A percentile compares a stretch with the other conserved stretches of the same genome.
These are phyloP conservation scores for Hylomyscus alleni DNA, from an alignment of 2,797 vertebrate genomes.

Conservation along the genomic window DNA sequence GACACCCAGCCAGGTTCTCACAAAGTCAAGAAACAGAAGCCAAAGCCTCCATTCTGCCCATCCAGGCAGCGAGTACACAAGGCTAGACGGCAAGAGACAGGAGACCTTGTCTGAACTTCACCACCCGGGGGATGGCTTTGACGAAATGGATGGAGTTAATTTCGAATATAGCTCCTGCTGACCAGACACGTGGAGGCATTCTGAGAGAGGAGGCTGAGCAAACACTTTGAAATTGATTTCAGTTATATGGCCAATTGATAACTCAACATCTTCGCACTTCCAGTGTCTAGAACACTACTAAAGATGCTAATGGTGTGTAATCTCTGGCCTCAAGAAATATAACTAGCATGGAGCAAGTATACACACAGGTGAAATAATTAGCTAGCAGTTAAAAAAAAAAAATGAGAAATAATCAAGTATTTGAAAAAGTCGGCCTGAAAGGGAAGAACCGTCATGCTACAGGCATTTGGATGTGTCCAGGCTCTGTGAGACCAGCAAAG, in stretches of 20 bases:
- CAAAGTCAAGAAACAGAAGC: background rate
- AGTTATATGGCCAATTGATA: fast-evolving
- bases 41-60: background rate
- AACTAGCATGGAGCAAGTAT: background rate
- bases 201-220: background rate
- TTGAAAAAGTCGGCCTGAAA: background rate
- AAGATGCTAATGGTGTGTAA: background rate
- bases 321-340: background rate
- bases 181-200: background rate
- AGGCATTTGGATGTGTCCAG: fast-evolving
- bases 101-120: background rate
- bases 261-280: background rate
- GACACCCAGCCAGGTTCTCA: background rate
- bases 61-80: background rate
- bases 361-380: background rate
- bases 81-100: background rate
- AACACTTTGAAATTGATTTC: background rate
- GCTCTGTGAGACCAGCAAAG: fast-evolving
- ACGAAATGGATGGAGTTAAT: background rate
- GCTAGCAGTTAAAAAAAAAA: fast-evolving
- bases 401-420: background rate
- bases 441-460: fast-evolving
- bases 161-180: background rate
- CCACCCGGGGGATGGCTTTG: background rate
- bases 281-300: too few relatives aligned